phyloP scores from a whole-genome alignment of 1,140 invertebrate species.

The Drosophila nannoptera region DNA sequence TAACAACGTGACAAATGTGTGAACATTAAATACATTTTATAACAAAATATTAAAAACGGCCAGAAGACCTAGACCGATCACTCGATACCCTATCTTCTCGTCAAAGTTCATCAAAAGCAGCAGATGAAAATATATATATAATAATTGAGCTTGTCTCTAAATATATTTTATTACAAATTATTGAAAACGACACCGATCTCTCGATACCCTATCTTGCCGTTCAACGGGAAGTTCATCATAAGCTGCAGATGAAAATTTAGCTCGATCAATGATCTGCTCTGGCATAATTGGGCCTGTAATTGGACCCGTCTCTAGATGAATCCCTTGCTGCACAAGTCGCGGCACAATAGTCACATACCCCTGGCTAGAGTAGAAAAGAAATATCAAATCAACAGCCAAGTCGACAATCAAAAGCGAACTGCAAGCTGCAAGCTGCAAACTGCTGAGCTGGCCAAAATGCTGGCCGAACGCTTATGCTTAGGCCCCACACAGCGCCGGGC shows the following conservation, averaged over 20 bases:
- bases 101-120: too few species aligned
- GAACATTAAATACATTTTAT: conserved; percentile 72
- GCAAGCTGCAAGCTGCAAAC: conserved; percentile 26
- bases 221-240: too few species aligned
- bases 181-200: neutral
- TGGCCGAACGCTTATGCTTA: conserved; percentile 22
- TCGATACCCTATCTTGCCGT: too few species aligned
- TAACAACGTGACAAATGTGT: conserved; percentile 73
- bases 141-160: too few species aligned
- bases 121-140: neutral
- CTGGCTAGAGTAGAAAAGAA: neutral
- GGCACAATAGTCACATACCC: neutral
- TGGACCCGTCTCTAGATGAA: neutral
- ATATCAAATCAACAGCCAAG: conserved; percentile 26
- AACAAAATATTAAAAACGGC: conserved; percentile 23
- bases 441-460: conserved; percentile 50
- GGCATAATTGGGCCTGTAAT: neutral
- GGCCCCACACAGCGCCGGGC: conserved; percentile 47
- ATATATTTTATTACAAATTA: conserved; percentile 55
- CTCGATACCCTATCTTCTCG: too few species aligned
- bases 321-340: neutral
- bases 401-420: conserved; percentile 43
- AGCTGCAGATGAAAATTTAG: neutral
- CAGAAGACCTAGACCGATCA: neutral
- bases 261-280: too few species aligned